Evolutionary conservation across 2,113 vertebrate species (phyloP).

Genomic region (Cynocephalus volans): DNA sequence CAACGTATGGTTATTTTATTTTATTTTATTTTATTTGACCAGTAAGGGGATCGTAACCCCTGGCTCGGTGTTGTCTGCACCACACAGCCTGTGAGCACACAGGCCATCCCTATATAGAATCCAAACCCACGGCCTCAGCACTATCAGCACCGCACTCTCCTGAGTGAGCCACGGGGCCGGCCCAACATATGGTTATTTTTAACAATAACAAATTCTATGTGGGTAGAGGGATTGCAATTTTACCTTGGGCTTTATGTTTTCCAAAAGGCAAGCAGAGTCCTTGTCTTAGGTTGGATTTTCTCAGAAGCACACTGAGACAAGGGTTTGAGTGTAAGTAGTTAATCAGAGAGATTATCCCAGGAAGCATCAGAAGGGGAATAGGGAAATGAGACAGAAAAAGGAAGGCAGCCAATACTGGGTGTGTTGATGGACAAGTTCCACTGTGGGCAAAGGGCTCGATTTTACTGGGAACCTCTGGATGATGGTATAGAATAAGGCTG

Average conservation of each 20-base stretch:
- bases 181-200: background rate
- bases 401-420: background rate
- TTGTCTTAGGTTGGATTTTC: conserved; percentile 9
- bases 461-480: background rate
- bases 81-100: too few relatives aligned
- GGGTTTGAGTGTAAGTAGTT: background rate
- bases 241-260: conserved; percentile 12
- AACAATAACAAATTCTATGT: conserved; percentile 7
- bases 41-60: too few relatives aligned
- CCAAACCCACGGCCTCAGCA: too few relatives aligned
- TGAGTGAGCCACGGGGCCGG: too few relatives aligned
- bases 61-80: too few relatives aligned
- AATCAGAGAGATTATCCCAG: conserved; percentile 21
- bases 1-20: background rate
- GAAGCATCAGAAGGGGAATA: background rate
- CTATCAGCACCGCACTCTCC: too few relatives aligned
- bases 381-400: background rate
- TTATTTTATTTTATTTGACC: too few relatives aligned
- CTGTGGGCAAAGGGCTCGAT: background rate
- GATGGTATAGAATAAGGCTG: background rate
- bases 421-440: background rate
- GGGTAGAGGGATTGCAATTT: background rate
- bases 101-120: too few relatives aligned
- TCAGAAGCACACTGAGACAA: background rate
- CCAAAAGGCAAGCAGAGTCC: background rate